Evolutionary conservation across 2,113 vertebrate species (phyloP), one percentile per base, ranked within the genome.

Genomic region (Leucosticte australis): DNA sequence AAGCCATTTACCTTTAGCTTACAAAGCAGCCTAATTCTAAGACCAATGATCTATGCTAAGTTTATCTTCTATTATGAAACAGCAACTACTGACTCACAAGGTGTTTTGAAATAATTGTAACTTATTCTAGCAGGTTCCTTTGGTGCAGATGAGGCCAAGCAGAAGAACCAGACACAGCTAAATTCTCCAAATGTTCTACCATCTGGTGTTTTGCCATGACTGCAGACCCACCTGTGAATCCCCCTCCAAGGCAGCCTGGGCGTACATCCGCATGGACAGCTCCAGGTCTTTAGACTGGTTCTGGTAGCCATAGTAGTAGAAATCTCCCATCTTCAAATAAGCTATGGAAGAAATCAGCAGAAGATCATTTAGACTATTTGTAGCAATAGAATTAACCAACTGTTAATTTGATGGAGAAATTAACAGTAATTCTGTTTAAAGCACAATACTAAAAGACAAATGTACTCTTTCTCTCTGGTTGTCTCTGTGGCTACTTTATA

Each of bases 301-400:
- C 86, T 97, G 96, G 92, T 97, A 97, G 55, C 98, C 98, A 8
- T 98, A 98, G 83, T 98, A 98, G 96, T 98, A 99, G 95, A 98
- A 98, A 95, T 99, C 99, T 5, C 99, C 99, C 98, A 99, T 99
- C 97, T 98, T 99, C 97, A 99, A 96, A 94, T 99, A 98, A 35
- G 98, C 99, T 99, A 95, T 56, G 79, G 79, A 91, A 93, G 39
- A 83, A 89, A 86, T 4, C 50, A 87, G 50, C 3, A 80, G 20
- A 30, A 78, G 13, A 49, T 19, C 1, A 47, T 57, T 94, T 57
- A 56, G 16, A 83, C 11, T 37, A 53, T 27, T 62, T 50, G 23
- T 7, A 69, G 27, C 75, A 65, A 76, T 3, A 68, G 41, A 87
- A 75, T 33, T 80, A 69, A 73, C 6, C 22, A 68, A 56, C 16